Evolutionary conservation across 2,888 invertebrate genomes (phyloP), one percentile per base, ranked within the genome.

Genomic region (Dinocampus coccinellae): DNA sequence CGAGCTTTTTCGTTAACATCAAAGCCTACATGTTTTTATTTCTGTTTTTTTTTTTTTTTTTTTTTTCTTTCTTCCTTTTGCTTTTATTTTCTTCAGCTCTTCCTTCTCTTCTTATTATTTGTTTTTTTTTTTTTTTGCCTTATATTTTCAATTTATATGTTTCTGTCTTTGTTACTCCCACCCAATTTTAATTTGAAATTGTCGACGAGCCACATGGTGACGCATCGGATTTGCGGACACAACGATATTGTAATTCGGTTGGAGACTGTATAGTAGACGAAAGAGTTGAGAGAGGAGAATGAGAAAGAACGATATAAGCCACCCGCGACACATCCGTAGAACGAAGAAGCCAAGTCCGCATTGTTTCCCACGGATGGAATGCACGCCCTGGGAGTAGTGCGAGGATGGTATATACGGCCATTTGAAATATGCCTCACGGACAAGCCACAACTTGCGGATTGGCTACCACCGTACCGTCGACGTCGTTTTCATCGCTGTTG

Each of bases 331-430:
- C 81, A 80, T 80, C 76, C 75, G 77, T 77, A 55, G 80, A 80
- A 83, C 82, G 83, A 84, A 85, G 84, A 84, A 84, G 82, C 82
- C 58, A 47, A 58, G 33, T 75, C 83, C 79, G 80, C 84, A 85
- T 85, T 85, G 85, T 85, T 85, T 85, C 85, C 84, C 85, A 85
- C 84, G 85, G 78, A 78, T 80, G 83, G 85, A 85, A 85, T 85
- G 83, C 79, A 68, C 76, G 75, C 73, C 72, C 75, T 70, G 72
- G 77, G 79, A 76, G 75, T 78, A 75, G 78, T 76, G 78, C 78
- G 79, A 77, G 72, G 73, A 74, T 74, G 75, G 69, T 73, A 52
- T 47, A 58, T 72, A 74, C 65, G 70, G 75, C 62, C 71, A 72
- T 70, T 75, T 81, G 78, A 81, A 80, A 82, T 81, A 80, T 79